Evolutionary conservation across 2,797 vertebrate species (phyloP), one percentile per base, ranked within the genome.

Genomic region (Enteromius fasciolatus): DNA sequence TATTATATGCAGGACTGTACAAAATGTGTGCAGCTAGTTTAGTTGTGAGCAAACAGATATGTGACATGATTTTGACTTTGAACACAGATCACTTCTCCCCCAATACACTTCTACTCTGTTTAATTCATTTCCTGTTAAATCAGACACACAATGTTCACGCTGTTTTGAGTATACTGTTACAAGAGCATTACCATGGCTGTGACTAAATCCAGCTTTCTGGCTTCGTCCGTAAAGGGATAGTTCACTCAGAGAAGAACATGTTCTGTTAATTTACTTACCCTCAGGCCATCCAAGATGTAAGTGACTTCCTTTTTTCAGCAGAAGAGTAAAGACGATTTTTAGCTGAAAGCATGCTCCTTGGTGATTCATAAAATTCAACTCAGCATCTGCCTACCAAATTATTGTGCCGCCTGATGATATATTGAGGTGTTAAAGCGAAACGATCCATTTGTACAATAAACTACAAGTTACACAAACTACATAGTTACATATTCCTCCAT

Each of bases 61-160:
- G 54, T 57, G 50, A 23, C 54, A 23, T 23, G n/a, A 25, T 59
- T 23, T 14, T 59, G 10, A 59, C 25, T 50, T 50, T 20, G 25
- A 28, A 76, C 5, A 8, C 41, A 25, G 23, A 61, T 28, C 8
- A 88, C 90, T 91, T 89, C 87, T 91, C 90, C 92, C 92, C 92
- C 90, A 91, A 91, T 92, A 9, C 63, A 41, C 31, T 25, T 68
- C 61, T 86, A 89, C 91, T 94, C 93, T 89, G 92, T 93, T 94
- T 91, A 94, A 93, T 92, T 92, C 89, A 92, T 90, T 91, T 94
- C 89, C 90, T 92, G 36, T 36, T 94, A 93, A 94, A 90, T 90
- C 92, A 90, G 93, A 94, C 92, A 94, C 92, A 94, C 89, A 94
- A 92, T 93, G 93, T 92, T 91, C 91, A 92, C 93, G 93, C 92